Evolutionary conservation across 2,888 invertebrate genomes (phyloP).

Genomic region (Ptychoptera contaminata): DNA sequence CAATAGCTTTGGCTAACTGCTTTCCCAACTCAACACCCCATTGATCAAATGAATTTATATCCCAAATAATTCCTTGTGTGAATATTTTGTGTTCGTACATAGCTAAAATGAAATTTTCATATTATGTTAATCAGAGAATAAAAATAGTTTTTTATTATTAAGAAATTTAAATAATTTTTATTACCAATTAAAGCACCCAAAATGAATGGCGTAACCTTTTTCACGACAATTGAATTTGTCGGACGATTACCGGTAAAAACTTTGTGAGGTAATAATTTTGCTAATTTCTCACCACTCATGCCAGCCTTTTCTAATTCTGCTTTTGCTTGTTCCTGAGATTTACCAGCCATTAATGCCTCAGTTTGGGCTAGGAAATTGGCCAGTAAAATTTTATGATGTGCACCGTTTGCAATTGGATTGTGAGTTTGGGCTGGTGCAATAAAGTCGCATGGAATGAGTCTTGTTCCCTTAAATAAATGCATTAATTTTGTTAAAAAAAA

Average conservation of each 20-base stretch:
- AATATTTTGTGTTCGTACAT: slow-evolving; percentile 99
- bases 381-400: slow-evolving; percentile 87
- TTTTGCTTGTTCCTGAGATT: slow-evolving; percentile 42
- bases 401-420: slow-evolving; percentile 63
- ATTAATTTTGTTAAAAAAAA: not conserved
- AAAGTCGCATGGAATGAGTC: slow-evolving; percentile 92
- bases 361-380: slow-evolving; percentile 98
- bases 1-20: slow-evolving; percentile 95
- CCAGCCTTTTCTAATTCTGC: slow-evolving; percentile 69
- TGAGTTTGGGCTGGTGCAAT: slow-evolving; percentile 85
- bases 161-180: not conserved
- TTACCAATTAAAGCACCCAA: slow-evolving; percentile 86
- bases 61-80: slow-evolving; percentile 96
- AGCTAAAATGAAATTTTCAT: slow-evolving; percentile 37
- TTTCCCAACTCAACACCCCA: slow-evolving; percentile 99
- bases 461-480: slow-evolving; percentile 18
- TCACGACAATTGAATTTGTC: slow-evolving; percentile 89
- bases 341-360: slow-evolving; percentile 86
- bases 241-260: slow-evolving; percentile 94
- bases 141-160: not conserved
- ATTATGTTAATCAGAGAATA: not conserved
- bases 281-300: slow-evolving; percentile 51
- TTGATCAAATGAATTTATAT: slow-evolving; percentile 98
- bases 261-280: slow-evolving; percentile 84
- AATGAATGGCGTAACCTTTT: slow-evolving; percentile 81